Evolutionary conservation across 2,797 vertebrate species (phyloP).

Genomic region (Cossypha heuglini): DNA sequence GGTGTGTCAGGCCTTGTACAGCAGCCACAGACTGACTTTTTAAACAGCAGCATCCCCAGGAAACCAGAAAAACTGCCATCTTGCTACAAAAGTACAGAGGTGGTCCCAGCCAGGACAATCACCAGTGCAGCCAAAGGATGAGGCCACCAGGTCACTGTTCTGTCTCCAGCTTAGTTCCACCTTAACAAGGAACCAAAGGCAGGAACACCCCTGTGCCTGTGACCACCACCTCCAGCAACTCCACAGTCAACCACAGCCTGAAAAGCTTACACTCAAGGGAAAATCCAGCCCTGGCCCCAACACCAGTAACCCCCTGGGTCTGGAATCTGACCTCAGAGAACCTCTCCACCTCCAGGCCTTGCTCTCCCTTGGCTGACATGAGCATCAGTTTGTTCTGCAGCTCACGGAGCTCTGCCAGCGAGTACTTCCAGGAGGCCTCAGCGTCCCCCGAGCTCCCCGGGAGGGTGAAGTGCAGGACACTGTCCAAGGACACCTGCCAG

Average conservation of each 20-base stretch:
- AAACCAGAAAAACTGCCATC: background rate
- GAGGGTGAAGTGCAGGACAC: conserved; percentile 80
- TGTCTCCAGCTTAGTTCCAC: background rate
- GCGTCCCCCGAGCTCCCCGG: conserved; percentile 70
- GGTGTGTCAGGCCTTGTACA: background rate
- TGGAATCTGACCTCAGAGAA: conserved; percentile 87
- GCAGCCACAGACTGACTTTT: background rate
- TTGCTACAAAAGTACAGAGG: background rate
- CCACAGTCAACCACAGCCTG: background rate
- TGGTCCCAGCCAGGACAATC: background rate
- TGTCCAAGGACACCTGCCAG: conserved; percentile 83
- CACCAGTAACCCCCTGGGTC: background rate
- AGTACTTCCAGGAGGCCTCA: conserved; percentile 73
- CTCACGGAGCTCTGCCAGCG: conserved; percentile 87
- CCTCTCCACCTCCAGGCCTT: conserved; percentile 86
- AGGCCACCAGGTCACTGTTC: background rate
- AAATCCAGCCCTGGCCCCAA: background rate
- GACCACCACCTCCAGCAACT: background rate
- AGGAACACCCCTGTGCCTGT: background rate
- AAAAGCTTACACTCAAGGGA: background rate
- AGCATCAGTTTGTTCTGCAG: conserved; percentile 97
- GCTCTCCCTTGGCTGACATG: conserved; percentile 93
- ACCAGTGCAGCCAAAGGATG: background rate
- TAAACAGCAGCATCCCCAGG: background rate
- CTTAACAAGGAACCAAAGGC: background rate